Percentiles rank a stretch among this genome's conserved stretches.
Conservation (phyloP, 2,113 vertebrate species). For the Circaetus gallicus region DNA sequence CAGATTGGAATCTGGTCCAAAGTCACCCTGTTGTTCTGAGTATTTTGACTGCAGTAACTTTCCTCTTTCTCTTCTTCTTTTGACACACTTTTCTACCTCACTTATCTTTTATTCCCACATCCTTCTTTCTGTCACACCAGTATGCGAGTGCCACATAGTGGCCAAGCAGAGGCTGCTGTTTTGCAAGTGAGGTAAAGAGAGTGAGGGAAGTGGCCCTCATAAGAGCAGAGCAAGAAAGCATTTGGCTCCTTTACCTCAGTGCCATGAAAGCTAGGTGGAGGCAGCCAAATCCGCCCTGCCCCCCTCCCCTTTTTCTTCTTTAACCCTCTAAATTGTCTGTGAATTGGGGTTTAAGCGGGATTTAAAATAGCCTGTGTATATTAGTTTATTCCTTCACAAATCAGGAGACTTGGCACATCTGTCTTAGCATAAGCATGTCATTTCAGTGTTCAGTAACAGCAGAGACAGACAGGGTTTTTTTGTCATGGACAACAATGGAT, state of each 20-base stretch:
- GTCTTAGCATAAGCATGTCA: background rate
- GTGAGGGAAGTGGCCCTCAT: background rate
- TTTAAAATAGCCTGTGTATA: background rate
- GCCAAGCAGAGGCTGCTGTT: background rate
- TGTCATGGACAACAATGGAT: background rate
- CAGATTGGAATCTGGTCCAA: background rate
- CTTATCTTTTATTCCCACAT: background rate
- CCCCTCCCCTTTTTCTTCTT: background rate
- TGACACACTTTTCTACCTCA: background rate
- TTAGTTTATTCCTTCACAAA: background rate
- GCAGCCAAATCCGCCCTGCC: background rate
- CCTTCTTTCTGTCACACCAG: background rate
- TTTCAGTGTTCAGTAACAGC: background rate
- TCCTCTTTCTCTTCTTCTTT: background rate
- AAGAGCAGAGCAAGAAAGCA: background rate
- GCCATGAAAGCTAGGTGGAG: background rate
- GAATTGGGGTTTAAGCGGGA: background rate
- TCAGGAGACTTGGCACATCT: background rate
- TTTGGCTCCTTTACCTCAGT: background rate
- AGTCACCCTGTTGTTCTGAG: background rate
- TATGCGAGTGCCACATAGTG: background rate
- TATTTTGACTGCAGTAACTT: background rate
- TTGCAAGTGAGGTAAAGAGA: background rate
- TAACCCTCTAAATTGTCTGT: background rate
- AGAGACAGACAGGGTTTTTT: background rate